Percentiles rank a stretch among this genome's conserved stretches.
These are phyloP conservation scores for Sarcophaga bullata DNA, from an alignment of 1,140 invertebrate species.

Conservation along the genomic window DNA sequence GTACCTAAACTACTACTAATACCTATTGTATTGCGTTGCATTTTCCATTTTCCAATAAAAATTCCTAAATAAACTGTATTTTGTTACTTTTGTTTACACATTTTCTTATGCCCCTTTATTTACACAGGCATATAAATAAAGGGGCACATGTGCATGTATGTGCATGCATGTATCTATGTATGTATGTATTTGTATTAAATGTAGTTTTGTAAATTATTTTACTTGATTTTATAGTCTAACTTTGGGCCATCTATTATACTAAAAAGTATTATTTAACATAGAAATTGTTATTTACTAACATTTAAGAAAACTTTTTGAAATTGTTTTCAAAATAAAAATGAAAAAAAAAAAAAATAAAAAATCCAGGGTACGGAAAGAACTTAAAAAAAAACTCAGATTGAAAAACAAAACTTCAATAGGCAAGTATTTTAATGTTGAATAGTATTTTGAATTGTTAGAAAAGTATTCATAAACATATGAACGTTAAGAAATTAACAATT, in stretches of 20 bases:
- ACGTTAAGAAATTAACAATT: no score
- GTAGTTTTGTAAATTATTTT: neutral
- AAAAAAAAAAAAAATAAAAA: neutral
- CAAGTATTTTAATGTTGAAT: slow-evolving; percentile 9
- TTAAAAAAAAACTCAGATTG: no score
- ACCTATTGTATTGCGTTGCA: no score
- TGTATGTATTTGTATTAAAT: neutral
- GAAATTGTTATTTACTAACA: slow-evolving; percentile 11
- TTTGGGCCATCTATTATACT: slow-evolving; percentile 15
- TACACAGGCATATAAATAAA: no score
- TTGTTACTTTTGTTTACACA: no score
- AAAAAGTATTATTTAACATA: slow-evolving; percentile 11
- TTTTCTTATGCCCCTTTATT: no score
- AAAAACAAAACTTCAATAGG: neutral
- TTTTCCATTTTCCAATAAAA: no score
- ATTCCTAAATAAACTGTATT: no score
- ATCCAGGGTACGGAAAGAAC: no score
- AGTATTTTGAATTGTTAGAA: neutral
- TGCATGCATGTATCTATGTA: neutral
- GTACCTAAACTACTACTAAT: no score
- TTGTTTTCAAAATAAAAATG: neutral
- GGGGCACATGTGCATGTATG: neutral
- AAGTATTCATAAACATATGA: no score
- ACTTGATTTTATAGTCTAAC: slow-evolving; percentile 22
- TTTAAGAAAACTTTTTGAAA: neutral